Conservation (phyloP, 2,888 invertebrate genomes). For the Limnephilus rhombicus region DNA sequence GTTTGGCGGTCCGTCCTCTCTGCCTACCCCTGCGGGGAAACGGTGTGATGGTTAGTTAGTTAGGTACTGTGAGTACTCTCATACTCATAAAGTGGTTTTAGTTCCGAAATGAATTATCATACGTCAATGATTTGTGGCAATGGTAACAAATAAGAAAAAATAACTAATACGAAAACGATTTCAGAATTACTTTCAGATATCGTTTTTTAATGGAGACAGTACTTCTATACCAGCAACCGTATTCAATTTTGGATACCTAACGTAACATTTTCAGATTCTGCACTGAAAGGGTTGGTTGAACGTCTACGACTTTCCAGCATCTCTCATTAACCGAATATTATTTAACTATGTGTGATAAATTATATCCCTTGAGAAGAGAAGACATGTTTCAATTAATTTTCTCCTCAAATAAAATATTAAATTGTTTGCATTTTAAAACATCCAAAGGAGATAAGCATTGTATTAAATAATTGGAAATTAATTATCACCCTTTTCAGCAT, state of each 20-base stretch:
- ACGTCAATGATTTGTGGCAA: too few relatives aligned
- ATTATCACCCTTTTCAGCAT: not conserved
- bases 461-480: not conserved
- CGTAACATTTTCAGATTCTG: not conserved
- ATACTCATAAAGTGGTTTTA: too few relatives aligned
- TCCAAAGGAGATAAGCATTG: not conserved
- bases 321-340: not conserved
- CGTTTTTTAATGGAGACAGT: too few relatives aligned
- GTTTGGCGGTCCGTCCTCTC: too few relatives aligned
- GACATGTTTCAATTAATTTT: not conserved
- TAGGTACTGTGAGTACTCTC: too few relatives aligned
- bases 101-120: too few relatives aligned
- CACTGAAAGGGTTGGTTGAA: not conserved
- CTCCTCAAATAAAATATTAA: not conserved
- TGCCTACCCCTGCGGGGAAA: too few relatives aligned
- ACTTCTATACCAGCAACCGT: not conserved
- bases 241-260: not conserved
- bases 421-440: not conserved
- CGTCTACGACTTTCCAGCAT: not conserved
- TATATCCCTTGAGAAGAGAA: not conserved
- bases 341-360: not conserved
- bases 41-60: too few relatives aligned
- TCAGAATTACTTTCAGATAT: too few relatives aligned
- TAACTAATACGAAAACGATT: too few relatives aligned
- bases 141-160: too few relatives aligned